These are phyloP conservation scores for Ctenodactylus gundi DNA, from an alignment of 2,113 vertebrate species.

Conservation along the genomic window DNA sequence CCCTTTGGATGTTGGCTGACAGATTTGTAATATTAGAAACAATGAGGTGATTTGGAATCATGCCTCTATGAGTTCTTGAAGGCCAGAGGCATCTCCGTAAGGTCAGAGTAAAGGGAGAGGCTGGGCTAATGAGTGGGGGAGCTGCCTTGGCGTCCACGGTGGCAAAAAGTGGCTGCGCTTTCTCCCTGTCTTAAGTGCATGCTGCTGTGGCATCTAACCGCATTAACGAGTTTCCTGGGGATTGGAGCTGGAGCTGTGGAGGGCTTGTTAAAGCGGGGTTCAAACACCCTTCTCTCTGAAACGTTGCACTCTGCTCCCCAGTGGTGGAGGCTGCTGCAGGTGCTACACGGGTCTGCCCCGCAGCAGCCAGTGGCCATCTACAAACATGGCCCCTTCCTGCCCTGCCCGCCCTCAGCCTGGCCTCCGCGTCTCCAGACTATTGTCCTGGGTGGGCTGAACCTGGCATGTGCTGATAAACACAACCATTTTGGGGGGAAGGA, in stretches of 20 bases:
- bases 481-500: neutral
- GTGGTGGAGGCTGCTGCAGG: neutral
- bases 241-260: conserved; percentile 33
- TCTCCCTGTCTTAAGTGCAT: neutral
- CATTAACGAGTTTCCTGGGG: conserved; percentile 75
- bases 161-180: neutral
- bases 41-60: conserved; percentile 49
- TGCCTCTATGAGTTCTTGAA: conserved; percentile 40
- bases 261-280: conserved; percentile 73
- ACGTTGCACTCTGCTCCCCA: conserved; percentile 11
- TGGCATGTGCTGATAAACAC: neutral
- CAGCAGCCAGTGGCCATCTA: neutral
- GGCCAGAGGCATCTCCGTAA: conserved; percentile 45
- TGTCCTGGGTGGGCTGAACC: neutral
- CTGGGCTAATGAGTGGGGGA: neutral
- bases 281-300: conserved; percentile 67
- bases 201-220: conserved; percentile 42
- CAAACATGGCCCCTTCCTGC: neutral
- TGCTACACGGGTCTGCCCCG: neutral
- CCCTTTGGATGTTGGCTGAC: neutral
- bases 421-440: neutral
- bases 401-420: conserved; percentile 1
- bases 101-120: neutral
- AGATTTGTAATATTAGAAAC: conserved; percentile 33
- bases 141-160: neutral